A percentile compares a stretch with the other conserved stretches of the same genome.
These are phyloP conservation scores for Whitmania pigra DNA, from an alignment of 1,140 invertebrate species.

Conservation along the genomic window DNA sequence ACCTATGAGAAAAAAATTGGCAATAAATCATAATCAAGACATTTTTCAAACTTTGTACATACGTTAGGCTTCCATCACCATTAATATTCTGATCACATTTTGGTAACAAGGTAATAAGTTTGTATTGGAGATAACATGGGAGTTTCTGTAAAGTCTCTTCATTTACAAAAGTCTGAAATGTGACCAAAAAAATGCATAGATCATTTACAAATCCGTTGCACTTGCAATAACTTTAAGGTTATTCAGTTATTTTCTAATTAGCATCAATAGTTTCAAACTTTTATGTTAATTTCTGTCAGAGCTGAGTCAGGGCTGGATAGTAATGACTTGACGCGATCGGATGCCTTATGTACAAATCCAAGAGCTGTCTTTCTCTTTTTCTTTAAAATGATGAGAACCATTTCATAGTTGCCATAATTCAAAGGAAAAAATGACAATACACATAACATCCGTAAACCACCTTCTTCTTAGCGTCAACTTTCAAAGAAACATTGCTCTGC, in stretches of 20 bases:
- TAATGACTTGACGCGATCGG: background rate
- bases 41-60: conserved; percentile 4
- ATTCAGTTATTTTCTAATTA: background rate
- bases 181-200: background rate
- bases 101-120: background rate
- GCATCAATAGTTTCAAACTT: background rate
- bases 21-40: background rate
- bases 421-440: background rate
- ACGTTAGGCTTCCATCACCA: background rate
- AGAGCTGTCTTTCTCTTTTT: background rate
- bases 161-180: background rate
- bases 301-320: background rate
- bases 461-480: too few species aligned
- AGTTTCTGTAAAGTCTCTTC: conserved; percentile 4
- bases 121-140: background rate
- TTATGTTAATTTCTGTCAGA: conserved; percentile 8
- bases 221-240: background rate
- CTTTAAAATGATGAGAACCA: conserved; percentile 4
- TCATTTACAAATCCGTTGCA: background rate
- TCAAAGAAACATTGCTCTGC: too few species aligned
- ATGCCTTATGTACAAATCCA: background rate
- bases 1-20: background rate
- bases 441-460: background rate
- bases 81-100: background rate
- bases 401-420: background rate